phyloP scores from a whole-genome alignment of 2,113 vertebrate genomes.

The Mola mola region DNA sequence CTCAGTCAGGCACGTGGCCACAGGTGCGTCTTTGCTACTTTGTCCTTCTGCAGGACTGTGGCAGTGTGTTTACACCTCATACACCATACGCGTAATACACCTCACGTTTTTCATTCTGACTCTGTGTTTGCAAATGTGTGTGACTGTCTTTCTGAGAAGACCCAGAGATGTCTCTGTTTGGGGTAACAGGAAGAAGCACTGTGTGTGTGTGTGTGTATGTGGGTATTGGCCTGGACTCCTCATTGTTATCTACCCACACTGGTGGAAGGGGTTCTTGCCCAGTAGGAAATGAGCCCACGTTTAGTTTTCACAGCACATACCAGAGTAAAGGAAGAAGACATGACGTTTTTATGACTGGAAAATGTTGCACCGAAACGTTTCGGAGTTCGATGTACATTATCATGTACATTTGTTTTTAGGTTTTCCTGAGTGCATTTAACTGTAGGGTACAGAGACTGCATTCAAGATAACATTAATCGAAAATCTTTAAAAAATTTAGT shows the following conservation, averaged over 20 bases:
- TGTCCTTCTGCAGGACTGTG: constrained; percentile 12
- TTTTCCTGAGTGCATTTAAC: constrained; percentile 27
- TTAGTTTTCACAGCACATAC: constrained; percentile 23
- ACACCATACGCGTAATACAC: no score
- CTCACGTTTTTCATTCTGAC: constrained; percentile 38
- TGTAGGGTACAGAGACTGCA: not conserved
- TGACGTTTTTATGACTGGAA: constrained; percentile 45
- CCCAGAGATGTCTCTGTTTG: constrained; percentile 61
- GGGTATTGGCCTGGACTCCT: constrained; percentile 20
- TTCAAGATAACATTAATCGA: no score
- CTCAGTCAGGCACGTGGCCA: constrained; percentile 15
- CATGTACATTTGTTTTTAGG: constrained; percentile 36
- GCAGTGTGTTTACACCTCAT: constrained; percentile 52
- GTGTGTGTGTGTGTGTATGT: constrained; percentile 19
- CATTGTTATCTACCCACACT: constrained; percentile 31
- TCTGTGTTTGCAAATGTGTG: constrained; percentile 42
- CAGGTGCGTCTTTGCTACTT: constrained; percentile 18
- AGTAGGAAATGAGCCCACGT: constrained; percentile 44
- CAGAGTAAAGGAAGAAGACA: constrained; percentile 43
- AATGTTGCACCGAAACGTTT: constrained; percentile 28
- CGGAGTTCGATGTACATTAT: constrained; percentile 29
- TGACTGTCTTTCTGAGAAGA: constrained; percentile 47
- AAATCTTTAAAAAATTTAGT: no score
- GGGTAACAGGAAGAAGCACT: constrained; percentile 53
- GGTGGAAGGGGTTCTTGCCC: constrained; percentile 36